Base-by-base conservation (phyloP, 2,113 vertebrate genomes). In the Engraulis encrasicolus region DNA sequence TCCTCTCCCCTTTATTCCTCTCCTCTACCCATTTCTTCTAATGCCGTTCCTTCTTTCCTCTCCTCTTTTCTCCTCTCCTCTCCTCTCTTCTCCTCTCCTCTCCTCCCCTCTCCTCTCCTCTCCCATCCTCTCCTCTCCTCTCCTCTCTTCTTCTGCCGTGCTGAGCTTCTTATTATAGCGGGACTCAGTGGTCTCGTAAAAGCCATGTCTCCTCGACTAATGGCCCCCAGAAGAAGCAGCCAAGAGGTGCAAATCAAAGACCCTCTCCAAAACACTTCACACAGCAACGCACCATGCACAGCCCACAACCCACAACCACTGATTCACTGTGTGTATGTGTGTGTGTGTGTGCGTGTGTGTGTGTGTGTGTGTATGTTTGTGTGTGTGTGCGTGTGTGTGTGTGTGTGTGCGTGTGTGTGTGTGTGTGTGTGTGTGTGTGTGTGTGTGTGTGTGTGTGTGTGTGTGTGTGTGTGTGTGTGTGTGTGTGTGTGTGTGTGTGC, bases 271-370 rank as follows among this genome's bases (percentile, higher is more conserved):
- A 74, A 74, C 66, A 74, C 66, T 74, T 74, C 66, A 91, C 89
- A 34, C 85, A 83, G 83, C 14, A 86, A 82, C 66, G 12, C 23
- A 27, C 66, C 14, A 74, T 23, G 66, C 66, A 2, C 9, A 74
- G 27, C n/a, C n/a, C n/a, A n/a, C n/a, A n/a, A n/a, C n/a, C n/a
- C n/a, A n/a, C n/a, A n/a, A 74, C 9, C 31, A 19, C 37, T 87
- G 88, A 91, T 92, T 89, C 91, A 87, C 89, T 82, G 85, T 86
- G 84, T 88, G 81, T 84, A 82, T 50, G n/a, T 3, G n/a, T 80
- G 19, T 80, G 40, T 27, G 20, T n/a, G 27, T 40, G 27, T 54
- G n/a, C 6, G 37, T 80, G 19, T 18, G 27, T 48, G n/a, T 79
- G 20, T 79, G 23, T 85, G 79, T 82, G 85, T 86, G 84, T 88